phyloP scores from a whole-genome alignment of 37 sponge, comb jelly and placozoan species.

The Hormiphora californensis region DNA sequence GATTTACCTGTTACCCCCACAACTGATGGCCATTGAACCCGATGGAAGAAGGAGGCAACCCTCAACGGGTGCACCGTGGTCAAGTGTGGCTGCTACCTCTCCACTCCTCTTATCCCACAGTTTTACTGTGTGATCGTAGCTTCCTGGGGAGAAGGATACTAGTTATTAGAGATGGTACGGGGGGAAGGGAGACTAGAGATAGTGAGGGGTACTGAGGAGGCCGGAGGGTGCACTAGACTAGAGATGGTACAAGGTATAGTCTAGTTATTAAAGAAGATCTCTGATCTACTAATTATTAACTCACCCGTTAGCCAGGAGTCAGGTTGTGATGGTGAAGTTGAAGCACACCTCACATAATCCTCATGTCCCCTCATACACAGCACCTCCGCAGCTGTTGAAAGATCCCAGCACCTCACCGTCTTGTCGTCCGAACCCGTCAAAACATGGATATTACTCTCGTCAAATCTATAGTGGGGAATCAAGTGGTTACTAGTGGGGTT shows the following conservation, averaged over 20 bases:
- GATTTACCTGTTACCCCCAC: constrained; percentile 15
- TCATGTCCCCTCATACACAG: constrained; percentile 47
- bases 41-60: constrained; percentile 72
- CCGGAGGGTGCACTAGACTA: no score
- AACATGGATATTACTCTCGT: constrained; percentile 62
- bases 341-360: constrained; percentile 52
- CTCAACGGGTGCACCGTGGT: constrained; percentile 93
- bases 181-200: no score
- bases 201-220: no score
- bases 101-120: constrained; percentile 82
- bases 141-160: constrained; percentile 57
- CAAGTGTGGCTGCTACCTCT: constrained; percentile 48
- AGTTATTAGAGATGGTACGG: no score
- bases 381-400: constrained; percentile 63
- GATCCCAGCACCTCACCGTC: constrained; percentile 77
- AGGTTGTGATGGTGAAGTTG: not conserved
- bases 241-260: no score
- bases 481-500: no score
- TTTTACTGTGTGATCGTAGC: constrained; percentile 87
- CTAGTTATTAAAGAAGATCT: no score
- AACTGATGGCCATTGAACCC: constrained; percentile 70
- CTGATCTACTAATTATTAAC: no score
- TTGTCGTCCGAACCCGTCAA: constrained; percentile 82
- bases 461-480: constrained; percentile 62
- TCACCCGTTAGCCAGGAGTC: constrained; percentile 42